A percentile compares a stretch with the other conserved stretches of the same genome.
Evolutionary conservation across 2,888 invertebrate species (phyloP).

Genomic region (Lithophane socia): DNA sequence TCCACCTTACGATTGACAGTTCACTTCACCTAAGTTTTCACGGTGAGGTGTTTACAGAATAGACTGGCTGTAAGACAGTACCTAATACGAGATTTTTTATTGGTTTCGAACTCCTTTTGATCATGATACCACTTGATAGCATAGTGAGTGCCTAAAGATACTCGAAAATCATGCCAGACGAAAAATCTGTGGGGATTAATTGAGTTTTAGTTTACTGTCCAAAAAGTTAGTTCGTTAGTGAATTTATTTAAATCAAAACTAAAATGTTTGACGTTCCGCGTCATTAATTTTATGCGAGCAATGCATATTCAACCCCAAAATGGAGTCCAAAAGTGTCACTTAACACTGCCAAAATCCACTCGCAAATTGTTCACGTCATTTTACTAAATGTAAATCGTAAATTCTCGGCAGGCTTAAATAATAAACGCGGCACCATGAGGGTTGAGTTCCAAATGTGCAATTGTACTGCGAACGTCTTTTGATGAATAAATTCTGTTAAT

Average conservation of each 20-base stretch:
- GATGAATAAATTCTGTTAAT: constrained; percentile 62
- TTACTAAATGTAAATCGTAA: constrained; percentile 75
- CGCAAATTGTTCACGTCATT: constrained; percentile 62
- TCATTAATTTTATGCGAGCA: constrained; percentile 42
- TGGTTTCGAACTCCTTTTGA: constrained; percentile 6
- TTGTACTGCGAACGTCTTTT: constrained; percentile 59
- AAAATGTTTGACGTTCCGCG: constrained; percentile 34
- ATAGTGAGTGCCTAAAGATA: neutral
- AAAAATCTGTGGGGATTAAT: neutral
- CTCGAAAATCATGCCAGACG: neutral
- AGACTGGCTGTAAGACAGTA: neutral
- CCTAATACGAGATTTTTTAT: constrained; percentile 4
- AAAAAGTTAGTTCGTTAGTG: constrained; percentile 16
- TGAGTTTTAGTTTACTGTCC: neutral
- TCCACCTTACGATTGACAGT: no score
- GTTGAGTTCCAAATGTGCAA: constrained; percentile 55
- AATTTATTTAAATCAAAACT: constrained; percentile 36
- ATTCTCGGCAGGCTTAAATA: constrained; percentile 71
- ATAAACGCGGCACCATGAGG: constrained; percentile 51
- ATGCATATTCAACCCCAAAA: constrained; percentile 50
- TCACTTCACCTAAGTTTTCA: no score
- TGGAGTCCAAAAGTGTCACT: constrained; percentile 46
- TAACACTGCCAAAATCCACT: constrained; percentile 54
- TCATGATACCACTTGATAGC: neutral
- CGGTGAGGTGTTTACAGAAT: no score